These are phyloP conservation scores for Cairina moschata DNA, from an alignment of 2,113 vertebrate species.

Conservation along the genomic window DNA sequence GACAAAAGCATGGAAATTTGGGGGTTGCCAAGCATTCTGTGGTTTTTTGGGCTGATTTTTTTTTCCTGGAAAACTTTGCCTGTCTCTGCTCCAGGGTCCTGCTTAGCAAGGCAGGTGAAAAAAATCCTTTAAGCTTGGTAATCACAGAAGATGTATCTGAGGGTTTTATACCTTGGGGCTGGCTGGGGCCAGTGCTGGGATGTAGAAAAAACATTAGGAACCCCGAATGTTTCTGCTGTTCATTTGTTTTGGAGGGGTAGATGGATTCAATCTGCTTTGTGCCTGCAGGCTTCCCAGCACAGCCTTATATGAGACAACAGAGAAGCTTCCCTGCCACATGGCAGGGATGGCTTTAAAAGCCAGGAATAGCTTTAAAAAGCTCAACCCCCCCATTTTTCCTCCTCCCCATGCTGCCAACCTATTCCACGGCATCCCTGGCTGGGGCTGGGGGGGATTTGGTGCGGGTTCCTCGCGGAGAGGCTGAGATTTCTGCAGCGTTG, in stretches of 20 bases:
- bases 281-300: neutral
- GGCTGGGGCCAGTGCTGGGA: neutral
- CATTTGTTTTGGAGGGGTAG: neutral
- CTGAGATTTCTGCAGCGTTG: slow-evolving; percentile 13
- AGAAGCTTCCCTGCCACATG: neutral
- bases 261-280: neutral
- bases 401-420: neutral
- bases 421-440: neutral
- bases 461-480: slow-evolving; percentile 3
- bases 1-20: slow-evolving; percentile 8
- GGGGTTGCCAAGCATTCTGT: neutral
- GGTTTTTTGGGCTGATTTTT: neutral
- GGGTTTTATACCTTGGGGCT: neutral
- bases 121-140: neutral
- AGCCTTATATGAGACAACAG: neutral
- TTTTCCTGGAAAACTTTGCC: neutral
- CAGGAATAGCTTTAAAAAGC: neutral
- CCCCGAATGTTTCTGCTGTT: neutral
- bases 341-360: neutral
- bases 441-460: neutral
- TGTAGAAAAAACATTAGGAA: neutral
- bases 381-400: neutral
- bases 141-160: neutral
- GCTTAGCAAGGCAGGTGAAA: neutral
- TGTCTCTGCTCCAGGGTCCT: neutral